These are phyloP conservation scores for Neosilurus hyrtlii DNA, from an alignment of 2,797 vertebrate genomes.

Conservation along the genomic window DNA sequence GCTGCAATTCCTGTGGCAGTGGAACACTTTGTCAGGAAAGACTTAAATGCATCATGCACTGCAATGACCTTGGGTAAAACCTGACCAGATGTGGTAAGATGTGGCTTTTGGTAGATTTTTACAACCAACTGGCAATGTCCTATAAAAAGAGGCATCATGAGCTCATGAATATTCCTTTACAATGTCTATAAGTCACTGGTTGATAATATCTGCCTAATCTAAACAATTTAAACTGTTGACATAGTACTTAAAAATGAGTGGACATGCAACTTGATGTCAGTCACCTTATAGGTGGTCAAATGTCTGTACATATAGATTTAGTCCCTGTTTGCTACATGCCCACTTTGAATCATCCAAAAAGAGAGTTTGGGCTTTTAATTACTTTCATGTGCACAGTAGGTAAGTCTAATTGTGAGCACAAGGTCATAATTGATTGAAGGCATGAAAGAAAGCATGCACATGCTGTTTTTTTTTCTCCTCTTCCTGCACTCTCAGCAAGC, in stretches of 20 bases:
- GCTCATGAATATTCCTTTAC: no score
- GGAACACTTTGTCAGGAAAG: no score
- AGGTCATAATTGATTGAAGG: constrained; percentile 33
- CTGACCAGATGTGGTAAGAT: no score
- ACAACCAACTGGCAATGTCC: no score
- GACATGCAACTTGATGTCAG: background rate
- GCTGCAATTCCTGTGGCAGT: no score
- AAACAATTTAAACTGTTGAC: no score
- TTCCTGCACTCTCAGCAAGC: constrained; percentile 28
- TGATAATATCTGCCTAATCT: no score
- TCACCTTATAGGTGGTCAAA: background rate
- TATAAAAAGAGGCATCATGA: no score
- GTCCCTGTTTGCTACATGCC: background rate
- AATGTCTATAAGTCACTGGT: no score
- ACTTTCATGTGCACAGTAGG: constrained; percentile 10
- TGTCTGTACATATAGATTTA: background rate
- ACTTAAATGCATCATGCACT: no score
- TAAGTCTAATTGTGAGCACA: constrained; percentile 14
- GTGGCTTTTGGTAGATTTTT: no score
- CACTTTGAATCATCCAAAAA: background rate
- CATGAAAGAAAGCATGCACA: constrained; percentile 12
- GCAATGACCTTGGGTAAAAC: no score
- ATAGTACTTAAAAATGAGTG: background rate
- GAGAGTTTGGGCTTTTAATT: background rate
- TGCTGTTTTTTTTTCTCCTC: constrained; percentile 21